phyloP scores from a whole-genome alignment of 92 coral and sea anemone genomes.

The Porites lobata region DNA sequence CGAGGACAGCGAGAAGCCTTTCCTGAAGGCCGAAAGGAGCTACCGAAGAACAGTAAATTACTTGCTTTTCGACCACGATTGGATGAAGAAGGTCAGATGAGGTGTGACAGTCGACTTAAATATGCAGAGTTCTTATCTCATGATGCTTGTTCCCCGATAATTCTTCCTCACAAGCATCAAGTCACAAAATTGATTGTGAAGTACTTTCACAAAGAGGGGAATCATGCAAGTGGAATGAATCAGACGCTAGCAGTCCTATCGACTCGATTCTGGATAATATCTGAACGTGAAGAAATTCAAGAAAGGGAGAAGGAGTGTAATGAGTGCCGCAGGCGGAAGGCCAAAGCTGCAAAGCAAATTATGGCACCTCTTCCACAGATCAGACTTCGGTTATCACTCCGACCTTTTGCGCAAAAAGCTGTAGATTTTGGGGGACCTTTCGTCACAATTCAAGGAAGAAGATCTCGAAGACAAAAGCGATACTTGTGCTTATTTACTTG shows the following conservation, averaged over 20 bases:
- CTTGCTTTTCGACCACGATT: slow-evolving; percentile 37
- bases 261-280: no score
- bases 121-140: slow-evolving; percentile 46
- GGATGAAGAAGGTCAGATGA: slow-evolving; percentile 60
- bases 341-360: not conserved
- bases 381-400: no score
- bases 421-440: no score
- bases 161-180: slow-evolving; percentile 33
- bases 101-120: slow-evolving; percentile 50
- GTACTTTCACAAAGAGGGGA: slow-evolving; percentile 31
- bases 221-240: slow-evolving; percentile 61
- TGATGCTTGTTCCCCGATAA: slow-evolving; percentile 48
- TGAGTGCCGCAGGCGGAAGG: not conserved
- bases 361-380: no score
- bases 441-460: not conserved
- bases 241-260: not conserved
- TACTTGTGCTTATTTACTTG: not conserved
- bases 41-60: slow-evolving; percentile 35
- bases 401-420: no score
- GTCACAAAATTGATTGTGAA: not conserved
- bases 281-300: no score
- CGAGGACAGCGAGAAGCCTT: slow-evolving; percentile 46
- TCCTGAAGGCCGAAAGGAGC: slow-evolving; percentile 22
- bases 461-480: not conserved
- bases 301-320: not conserved